phyloP scores from a whole-genome alignment of 1,140 invertebrate species.

The Hylyphantes graminicola region DNA sequence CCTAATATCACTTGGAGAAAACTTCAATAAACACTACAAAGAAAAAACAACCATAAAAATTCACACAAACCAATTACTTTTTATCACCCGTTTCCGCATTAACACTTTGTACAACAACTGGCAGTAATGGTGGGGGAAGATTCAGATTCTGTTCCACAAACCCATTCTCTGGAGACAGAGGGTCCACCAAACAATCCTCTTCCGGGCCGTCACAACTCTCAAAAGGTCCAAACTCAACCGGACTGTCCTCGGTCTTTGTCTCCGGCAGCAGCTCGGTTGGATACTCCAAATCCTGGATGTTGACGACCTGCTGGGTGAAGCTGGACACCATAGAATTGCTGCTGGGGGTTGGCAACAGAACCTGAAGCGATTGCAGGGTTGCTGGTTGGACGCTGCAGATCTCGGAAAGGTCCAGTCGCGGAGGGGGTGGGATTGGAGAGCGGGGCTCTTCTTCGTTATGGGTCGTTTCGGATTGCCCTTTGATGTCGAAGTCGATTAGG shows the following conservation, averaged over 20 bases:
- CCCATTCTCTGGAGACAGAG: constrained; percentile 51
- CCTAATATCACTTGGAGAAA: background rate
- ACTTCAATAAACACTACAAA: background rate
- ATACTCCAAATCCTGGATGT: constrained; percentile 45
- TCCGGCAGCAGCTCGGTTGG: constrained; percentile 48
- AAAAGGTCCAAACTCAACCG: constrained; percentile 25
- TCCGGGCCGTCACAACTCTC: constrained; percentile 6
- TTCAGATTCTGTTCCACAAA: constrained; percentile 50
- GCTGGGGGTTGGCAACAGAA: constrained; percentile 2
- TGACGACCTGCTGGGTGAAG: constrained; percentile 17
- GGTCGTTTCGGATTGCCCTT: background rate
- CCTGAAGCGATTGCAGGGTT: constrained; percentile 20
- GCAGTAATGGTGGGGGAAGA: constrained; percentile 61
- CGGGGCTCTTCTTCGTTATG: background rate
- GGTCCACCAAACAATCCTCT: constrained; percentile 19
- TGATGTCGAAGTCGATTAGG: constrained; percentile 39
- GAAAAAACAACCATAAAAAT: background rate
- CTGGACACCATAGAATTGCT: background rate
- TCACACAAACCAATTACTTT: background rate
- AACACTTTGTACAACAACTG: constrained; percentile 53
- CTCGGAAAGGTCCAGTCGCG: background rate
- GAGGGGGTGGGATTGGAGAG: background rate
- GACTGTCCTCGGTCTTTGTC: background rate
- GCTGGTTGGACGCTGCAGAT: background rate
- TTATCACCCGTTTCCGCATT: constrained; percentile 17